Evolutionary conservation across 2,113 vertebrate genomes (phyloP).

Genomic region (Neofelis nebulosa): DNA sequence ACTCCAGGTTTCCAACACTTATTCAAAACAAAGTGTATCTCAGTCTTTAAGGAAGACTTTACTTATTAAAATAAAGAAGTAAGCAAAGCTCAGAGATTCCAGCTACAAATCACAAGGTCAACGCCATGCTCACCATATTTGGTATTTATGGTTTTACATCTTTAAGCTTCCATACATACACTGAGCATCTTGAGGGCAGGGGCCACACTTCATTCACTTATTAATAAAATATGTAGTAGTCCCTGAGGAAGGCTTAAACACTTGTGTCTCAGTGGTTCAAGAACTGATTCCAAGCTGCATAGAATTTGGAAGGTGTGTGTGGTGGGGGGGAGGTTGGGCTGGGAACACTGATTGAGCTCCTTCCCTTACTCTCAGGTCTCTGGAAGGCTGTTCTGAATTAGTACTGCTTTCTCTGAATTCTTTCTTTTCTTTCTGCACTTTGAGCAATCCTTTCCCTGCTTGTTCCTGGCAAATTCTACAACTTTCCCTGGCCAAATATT

Average conservation of each 20-base stretch:
- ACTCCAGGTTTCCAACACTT: not conserved
- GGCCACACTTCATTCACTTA: too few relatives aligned
- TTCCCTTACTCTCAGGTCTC: not conserved
- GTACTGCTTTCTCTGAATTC: not conserved
- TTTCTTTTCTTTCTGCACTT: not conserved
- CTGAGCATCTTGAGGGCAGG: not conserved
- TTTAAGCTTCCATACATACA: not conserved
- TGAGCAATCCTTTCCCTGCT: not conserved
- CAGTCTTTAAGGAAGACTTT: not conserved
- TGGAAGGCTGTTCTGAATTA: not conserved
- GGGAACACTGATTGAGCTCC: not conserved
- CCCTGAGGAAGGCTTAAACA: not conserved
- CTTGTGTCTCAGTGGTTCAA: not conserved
- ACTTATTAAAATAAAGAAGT: not conserved
- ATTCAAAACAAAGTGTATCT: not conserved
- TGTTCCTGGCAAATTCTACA: not conserved
- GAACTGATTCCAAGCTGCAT: not conserved
- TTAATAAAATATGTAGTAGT: not conserved
- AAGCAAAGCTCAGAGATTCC: not conserved
- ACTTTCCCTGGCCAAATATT: not conserved
- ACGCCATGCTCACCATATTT: not conserved
- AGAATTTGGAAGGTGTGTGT: not conserved
- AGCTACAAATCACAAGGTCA: not conserved
- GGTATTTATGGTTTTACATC: not conserved
- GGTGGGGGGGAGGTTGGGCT: rapidly evolving